phyloP scores from a whole-genome alignment of 2,888 invertebrate genomes.

The Galerucella calmariensis region DNA sequence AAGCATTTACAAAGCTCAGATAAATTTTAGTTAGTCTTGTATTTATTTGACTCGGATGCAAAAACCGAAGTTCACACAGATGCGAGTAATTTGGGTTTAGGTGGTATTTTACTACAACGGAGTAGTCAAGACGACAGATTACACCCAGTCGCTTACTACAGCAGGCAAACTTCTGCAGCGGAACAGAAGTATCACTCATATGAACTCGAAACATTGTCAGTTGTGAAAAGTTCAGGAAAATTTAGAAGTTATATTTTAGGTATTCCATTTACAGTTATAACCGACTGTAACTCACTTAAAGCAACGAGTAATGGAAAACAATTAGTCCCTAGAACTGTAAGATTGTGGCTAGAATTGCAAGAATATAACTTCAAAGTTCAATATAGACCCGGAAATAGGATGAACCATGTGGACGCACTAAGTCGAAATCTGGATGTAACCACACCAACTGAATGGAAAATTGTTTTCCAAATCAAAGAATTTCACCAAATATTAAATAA shows the following conservation, averaged over 20 bases:
- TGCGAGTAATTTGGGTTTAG: slow-evolving; percentile 50
- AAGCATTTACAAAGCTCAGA: too few species aligned
- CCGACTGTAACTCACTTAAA: slow-evolving; percentile 36
- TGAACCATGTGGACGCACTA: too few species aligned
- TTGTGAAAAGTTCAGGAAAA: slow-evolving; percentile 48
- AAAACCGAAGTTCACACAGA: slow-evolving; percentile 54
- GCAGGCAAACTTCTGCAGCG: slow-evolving; percentile 52
- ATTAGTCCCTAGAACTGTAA: slow-evolving; percentile 23
- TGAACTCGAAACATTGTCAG: too few species aligned
- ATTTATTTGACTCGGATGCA: slow-evolving; percentile 43
- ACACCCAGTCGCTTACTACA: slow-evolving; percentile 55
- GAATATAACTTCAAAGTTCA: slow-evolving; percentile 46
- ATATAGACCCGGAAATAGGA: slow-evolving; percentile 30
- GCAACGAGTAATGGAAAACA: slow-evolving; percentile 52
- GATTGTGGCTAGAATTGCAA: slow-evolving; percentile 46
- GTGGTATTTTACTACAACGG: slow-evolving; percentile 52
- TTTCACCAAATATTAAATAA: slow-evolving; percentile 21
- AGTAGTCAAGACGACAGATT: slow-evolving; percentile 41
- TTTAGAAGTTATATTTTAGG: slow-evolving; percentile 57
- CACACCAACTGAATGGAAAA: slow-evolving; percentile 41
- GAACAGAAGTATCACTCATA: slow-evolving; percentile 54
- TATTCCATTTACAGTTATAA: slow-evolving; percentile 51
- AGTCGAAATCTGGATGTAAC: slow-evolving; percentile 26
- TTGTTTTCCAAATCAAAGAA: slow-evolving; percentile 40
- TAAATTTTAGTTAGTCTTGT: slow-evolving; percentile 27